A percentile compares a stretch with the other conserved stretches of the same genome.
Conservation (phyloP, 2,113 vertebrate genomes). For the Lampris incognitus region DNA sequence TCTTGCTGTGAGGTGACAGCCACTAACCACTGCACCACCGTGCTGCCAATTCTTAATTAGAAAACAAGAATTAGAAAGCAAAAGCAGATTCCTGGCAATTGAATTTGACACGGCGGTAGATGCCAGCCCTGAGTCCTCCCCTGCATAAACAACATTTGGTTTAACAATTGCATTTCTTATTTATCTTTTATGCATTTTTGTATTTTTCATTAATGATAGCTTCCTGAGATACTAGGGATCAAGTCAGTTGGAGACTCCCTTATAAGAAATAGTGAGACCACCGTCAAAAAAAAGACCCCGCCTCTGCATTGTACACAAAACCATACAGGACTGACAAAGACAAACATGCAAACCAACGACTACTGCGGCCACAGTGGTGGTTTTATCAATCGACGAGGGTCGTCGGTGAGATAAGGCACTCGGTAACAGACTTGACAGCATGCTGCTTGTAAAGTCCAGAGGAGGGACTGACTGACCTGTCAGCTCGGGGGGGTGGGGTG, state of each 20-base stretch:
- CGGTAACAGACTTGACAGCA: slow-evolving; percentile 45
- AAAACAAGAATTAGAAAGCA: no score
- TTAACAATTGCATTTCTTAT: no score
- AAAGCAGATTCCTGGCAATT: no score
- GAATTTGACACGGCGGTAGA: no score
- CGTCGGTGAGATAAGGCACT: slow-evolving; percentile 45
- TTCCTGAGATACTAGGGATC: background rate
- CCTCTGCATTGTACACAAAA: slow-evolving; percentile 21
- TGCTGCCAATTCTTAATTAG: no score
- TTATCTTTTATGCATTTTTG: no score
- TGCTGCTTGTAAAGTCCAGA: slow-evolving; percentile 86
- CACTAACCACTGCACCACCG: no score
- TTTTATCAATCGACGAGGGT: slow-evolving; percentile 25
- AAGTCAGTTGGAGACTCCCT: slow-evolving; percentile 19
- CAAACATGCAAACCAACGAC: slow-evolving; percentile 70
- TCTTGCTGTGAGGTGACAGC: no score
- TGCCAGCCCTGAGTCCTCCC: no score
- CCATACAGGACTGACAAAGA: slow-evolving; percentile 55
- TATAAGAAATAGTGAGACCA: slow-evolving; percentile 1
- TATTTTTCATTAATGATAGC: no score
- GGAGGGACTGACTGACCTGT: slow-evolving; percentile 98
- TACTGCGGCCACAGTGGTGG: background rate
- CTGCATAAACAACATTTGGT: no score
- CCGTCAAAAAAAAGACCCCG: slow-evolving; percentile 41
- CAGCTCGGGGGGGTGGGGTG: slow-evolving; percentile 99